Percentiles rank a stretch among this genome's conserved stretches.
Evolutionary conservation across 2,888 invertebrate genomes (phyloP).

Genomic region (Ferdinandea cuprea): DNA sequence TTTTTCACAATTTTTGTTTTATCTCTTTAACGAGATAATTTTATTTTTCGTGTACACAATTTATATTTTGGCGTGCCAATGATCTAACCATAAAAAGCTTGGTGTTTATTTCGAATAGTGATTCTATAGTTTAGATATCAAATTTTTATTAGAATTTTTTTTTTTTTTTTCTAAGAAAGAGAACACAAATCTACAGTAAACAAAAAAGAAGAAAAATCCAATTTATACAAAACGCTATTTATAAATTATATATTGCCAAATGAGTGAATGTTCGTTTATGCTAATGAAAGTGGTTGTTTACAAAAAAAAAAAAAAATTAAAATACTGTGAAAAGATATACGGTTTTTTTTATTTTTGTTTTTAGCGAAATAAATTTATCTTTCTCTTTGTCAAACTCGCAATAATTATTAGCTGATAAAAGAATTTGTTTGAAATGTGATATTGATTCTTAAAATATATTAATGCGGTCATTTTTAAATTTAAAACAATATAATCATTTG

Average conservation of each 20-base stretch:
- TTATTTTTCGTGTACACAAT: slow-evolving; percentile 25
- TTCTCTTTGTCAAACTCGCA: background rate
- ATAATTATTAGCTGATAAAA: background rate
- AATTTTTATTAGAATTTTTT: slow-evolving; percentile 8
- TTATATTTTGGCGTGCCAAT: slow-evolving; percentile 23
- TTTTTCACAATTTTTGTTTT: slow-evolving; percentile 14
- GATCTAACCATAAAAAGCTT: slow-evolving; percentile 70
- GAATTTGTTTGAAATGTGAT: slow-evolving; percentile 41
- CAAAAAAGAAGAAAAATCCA: slow-evolving; percentile 15
- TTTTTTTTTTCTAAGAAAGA: background rate
- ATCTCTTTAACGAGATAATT: slow-evolving; percentile 31
- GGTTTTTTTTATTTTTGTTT: too few relatives aligned
- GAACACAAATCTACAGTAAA: slow-evolving; percentile 31
- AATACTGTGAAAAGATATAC: background rate
- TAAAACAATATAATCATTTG: background rate
- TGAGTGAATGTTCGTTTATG: slow-evolving; percentile 24
- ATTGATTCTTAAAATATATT: slow-evolving; percentile 38
- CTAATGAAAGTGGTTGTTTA: slow-evolving; percentile 49
- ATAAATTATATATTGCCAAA: slow-evolving; percentile 38
- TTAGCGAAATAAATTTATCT: background rate
- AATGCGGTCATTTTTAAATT: slow-evolving; percentile 11
- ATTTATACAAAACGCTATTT: slow-evolving; percentile 46
- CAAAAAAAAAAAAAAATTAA: slow-evolving; percentile 4
- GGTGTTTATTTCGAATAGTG: slow-evolving; percentile 54
- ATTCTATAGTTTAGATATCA: slow-evolving; percentile 61